Conservation (phyloP, 92 coral and sea anemone species). For the Epizoanthus scotinus region DNA sequence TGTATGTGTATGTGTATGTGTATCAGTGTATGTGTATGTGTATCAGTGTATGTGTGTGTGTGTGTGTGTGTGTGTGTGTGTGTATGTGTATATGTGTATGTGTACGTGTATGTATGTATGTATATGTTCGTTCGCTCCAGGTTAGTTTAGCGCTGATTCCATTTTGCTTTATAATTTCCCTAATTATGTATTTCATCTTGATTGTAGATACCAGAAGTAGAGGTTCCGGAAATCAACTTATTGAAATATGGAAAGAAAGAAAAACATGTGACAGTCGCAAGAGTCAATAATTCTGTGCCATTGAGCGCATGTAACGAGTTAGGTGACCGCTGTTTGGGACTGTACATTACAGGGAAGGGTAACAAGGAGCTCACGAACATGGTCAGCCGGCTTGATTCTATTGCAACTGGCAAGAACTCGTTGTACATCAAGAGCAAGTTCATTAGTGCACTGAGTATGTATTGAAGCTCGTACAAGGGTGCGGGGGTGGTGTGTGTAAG, state of each 20-base stretch:
- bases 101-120: too few species aligned
- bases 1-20: too few species aligned
- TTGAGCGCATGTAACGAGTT: neutral
- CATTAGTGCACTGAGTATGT: constrained; percentile 25
- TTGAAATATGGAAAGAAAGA: neutral
- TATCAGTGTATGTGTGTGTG: too few species aligned
- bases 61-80: too few species aligned
- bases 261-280: neutral
- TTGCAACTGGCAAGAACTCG: constrained; percentile 18
- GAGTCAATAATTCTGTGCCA: neutral
- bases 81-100: too few species aligned
- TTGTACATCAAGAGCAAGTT: constrained; percentile 42
- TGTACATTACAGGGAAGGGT: constrained; percentile 31
- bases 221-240: constrained; percentile 30
- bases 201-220: constrained; percentile 29
- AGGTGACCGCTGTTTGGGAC: constrained; percentile 27
- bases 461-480: too few species aligned
- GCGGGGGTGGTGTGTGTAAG: too few species aligned
- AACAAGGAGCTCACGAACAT: neutral
- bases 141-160: too few species aligned
- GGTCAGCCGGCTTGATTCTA: constrained; percentile 7
- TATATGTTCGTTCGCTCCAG: too few species aligned
- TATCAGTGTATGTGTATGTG: too few species aligned
- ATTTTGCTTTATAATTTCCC: too few species aligned
- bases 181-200: too few species aligned